These are phyloP conservation scores for Anomalospiza imberbis DNA, from an alignment of 2,797 vertebrate species.

Conservation along the genomic window DNA sequence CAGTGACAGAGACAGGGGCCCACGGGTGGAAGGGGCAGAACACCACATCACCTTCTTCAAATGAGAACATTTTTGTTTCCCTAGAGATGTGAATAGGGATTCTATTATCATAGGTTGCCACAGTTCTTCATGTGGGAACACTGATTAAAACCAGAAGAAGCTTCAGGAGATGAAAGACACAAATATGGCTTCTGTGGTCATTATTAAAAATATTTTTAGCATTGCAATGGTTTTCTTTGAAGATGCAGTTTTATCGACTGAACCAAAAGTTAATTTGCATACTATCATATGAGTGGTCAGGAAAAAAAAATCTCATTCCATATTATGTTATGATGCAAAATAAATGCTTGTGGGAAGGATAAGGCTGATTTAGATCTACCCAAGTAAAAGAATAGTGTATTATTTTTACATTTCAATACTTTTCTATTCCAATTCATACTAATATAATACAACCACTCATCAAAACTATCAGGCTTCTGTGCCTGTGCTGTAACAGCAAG, in stretches of 20 bases:
- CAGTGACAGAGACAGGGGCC: conserved; percentile 71
- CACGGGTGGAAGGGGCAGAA: conserved; percentile 62
- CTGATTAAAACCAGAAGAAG: conserved; percentile 79
- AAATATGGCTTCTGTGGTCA: conserved; percentile 80
- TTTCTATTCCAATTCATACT: neutral
- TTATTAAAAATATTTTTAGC: conserved; percentile 82
- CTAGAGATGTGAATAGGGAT: conserved; percentile 70
- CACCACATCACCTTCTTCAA: conserved; percentile 68
- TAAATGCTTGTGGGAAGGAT: neutral
- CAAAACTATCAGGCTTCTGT: neutral
- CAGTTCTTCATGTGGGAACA: conserved; percentile 78
- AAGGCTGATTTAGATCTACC: neutral
- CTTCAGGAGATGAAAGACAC: conserved; percentile 74
- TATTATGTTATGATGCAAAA: neutral
- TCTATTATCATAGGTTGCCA: conserved; percentile 79
- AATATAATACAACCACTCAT: neutral
- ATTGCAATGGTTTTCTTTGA: conserved; percentile 77
- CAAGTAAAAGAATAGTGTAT: neutral
- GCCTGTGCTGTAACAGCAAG: neutral
- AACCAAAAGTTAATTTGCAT: conserved; percentile 72
- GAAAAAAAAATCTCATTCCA: neutral
- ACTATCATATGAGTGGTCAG: conserved; percentile 33
- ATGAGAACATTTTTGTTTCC: conserved; percentile 70
- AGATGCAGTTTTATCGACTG: conserved; percentile 72
- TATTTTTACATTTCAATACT: neutral